Evolutionary conservation across 1,140 invertebrate genomes (phyloP).

Genomic region (Drosophila sulfurigaster): DNA sequence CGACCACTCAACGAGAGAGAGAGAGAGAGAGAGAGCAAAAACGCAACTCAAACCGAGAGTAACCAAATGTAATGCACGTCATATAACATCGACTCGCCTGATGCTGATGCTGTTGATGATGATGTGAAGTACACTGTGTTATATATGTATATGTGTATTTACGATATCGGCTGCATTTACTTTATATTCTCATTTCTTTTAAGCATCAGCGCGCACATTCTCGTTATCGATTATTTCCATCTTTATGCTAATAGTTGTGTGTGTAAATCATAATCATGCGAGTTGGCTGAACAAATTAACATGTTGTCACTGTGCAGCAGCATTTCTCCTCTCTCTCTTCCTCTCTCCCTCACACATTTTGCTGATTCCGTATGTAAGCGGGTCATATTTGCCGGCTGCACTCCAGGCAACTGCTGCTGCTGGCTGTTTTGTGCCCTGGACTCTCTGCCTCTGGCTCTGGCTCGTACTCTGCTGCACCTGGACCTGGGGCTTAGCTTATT

Average conservation of each 20-base stretch:
- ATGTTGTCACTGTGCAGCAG: slow-evolving; percentile 43
- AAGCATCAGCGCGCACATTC: neutral
- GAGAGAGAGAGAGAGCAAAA: slow-evolving; percentile 6
- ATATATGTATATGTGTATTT: neutral
- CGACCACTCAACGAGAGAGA: slow-evolving; percentile 47
- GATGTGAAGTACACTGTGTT: neutral
- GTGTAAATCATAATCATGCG: slow-evolving; percentile 7
- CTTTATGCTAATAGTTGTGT: neutral
- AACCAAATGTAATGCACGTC: slow-evolving; percentile 10
- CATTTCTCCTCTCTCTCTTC: neutral
- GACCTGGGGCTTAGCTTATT: slow-evolving; percentile 67
- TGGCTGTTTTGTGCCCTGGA: neutral
- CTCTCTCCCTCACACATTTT: slow-evolving; percentile 11
- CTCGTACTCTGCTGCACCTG: slow-evolving; percentile 11
- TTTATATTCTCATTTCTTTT: neutral
- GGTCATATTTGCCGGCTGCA: slow-evolving; percentile 70
- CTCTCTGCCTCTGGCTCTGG: neutral
- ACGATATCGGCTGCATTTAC: neutral
- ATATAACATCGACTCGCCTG: slow-evolving; percentile 26
- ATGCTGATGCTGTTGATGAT: neutral
- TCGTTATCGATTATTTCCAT: neutral
- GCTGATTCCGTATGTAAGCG: slow-evolving; percentile 56
- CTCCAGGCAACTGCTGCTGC: slow-evolving; percentile 11
- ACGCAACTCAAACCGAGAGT: slow-evolving; percentile 27
- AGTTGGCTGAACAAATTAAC: slow-evolving; percentile 12